Conservation (phyloP, 2,113 vertebrate species). For the Chamaea fasciata region DNA sequence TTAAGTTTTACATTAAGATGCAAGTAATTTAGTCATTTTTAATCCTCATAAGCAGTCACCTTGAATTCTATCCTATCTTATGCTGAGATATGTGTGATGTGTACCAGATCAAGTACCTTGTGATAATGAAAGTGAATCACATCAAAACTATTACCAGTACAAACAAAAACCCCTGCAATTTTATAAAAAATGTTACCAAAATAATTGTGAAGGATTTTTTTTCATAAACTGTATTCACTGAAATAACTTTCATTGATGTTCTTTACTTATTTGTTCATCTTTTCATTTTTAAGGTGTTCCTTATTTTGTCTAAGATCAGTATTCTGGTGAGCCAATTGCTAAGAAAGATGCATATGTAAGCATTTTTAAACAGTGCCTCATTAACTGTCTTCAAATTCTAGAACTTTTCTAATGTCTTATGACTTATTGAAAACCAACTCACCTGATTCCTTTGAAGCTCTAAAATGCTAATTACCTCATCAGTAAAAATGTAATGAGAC, state of each 20-base stretch:
- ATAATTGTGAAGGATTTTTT: not conserved
- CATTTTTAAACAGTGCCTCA: not conserved
- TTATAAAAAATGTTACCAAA: not conserved
- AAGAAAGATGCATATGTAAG: not conserved
- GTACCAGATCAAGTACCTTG: not conserved
- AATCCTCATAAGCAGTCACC: not conserved
- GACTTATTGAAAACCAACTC: not conserved
- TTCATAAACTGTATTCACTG: not conserved
- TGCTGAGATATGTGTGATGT: not conserved
- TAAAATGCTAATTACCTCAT: not conserved
- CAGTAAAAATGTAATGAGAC: not conserved
- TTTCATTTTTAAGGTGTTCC: not conserved
- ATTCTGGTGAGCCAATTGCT: not conserved
- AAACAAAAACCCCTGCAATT: not conserved
- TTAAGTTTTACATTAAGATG: not conserved
- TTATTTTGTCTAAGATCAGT: not conserved
- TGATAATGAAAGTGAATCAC: not conserved
- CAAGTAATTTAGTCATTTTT: not conserved
- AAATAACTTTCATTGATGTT: not conserved
- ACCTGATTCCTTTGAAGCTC: not conserved
- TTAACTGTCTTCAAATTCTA: not conserved
- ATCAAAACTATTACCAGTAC: not conserved
- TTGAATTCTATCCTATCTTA: not conserved
- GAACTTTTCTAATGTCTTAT: not conserved
- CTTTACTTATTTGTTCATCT: not conserved